A percentile compares a stretch with the other conserved stretches of the same genome.
Conservation (phyloP, 1,140 invertebrate species). For the Argopecten irradians region DNA sequence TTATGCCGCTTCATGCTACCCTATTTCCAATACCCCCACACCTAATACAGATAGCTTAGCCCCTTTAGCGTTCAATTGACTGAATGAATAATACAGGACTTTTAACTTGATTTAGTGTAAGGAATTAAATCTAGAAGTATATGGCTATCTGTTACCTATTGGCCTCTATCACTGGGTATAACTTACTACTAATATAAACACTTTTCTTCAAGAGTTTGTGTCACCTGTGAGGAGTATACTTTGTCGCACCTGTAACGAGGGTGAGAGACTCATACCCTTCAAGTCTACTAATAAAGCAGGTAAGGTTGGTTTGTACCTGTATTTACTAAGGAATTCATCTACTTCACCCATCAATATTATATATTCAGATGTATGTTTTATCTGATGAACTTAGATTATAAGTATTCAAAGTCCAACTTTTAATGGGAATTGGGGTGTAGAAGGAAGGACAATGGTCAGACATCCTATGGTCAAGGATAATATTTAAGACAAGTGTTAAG, state of each 20-base stretch:
- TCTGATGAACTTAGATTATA: too few species aligned
- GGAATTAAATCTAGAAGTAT: conserved; percentile 5
- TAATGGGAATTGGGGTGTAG: too few species aligned
- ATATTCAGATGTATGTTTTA: too few species aligned
- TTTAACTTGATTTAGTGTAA: not conserved
- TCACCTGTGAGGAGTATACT: not conserved
- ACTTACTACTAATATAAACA: not conserved
- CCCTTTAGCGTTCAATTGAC: not conserved
- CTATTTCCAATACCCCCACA: not conserved
- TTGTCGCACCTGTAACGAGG: not conserved
- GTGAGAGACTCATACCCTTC: not conserved
- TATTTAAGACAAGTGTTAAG: too few species aligned
- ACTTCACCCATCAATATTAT: too few species aligned
- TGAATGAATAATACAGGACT: not conserved
- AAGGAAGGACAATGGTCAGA: too few species aligned
- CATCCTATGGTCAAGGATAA: too few species aligned
- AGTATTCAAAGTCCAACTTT: too few species aligned
- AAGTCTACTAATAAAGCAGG: not conserved
- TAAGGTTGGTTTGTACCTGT: not conserved
- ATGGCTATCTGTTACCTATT: conserved; percentile 8
- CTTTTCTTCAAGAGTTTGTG: conserved; percentile 1
- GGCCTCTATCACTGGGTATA: not conserved
- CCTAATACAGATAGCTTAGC: not conserved
- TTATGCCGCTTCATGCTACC: not conserved
- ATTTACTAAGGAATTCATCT: too few species aligned